A percentile compares a stretch with the other conserved stretches of the same genome.
These are phyloP conservation scores for Girardinichthys multiradiatus DNA, from an alignment of 2,113 vertebrate species.

Conservation along the genomic window DNA sequence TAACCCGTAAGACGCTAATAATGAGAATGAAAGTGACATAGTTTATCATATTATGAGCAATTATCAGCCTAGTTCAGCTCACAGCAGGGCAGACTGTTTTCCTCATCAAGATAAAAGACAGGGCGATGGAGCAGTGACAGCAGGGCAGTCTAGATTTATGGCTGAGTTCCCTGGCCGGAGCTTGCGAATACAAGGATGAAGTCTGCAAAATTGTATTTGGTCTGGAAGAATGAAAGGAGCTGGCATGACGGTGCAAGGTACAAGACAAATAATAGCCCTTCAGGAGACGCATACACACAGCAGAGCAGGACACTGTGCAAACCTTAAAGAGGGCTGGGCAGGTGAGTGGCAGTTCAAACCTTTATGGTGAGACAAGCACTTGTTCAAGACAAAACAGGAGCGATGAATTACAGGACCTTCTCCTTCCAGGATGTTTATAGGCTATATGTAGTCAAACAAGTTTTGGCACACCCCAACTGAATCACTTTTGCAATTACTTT, in stretches of 20 bases:
- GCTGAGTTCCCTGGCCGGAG: constrained; percentile 33
- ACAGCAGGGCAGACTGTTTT: constrained; percentile 29
- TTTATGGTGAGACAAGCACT: constrained; percentile 1
- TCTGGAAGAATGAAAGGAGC: constrained; percentile 37
- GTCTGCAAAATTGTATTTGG: constrained; percentile 18
- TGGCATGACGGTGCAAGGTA: constrained; percentile 52
- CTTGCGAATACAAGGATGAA: constrained; percentile 21
- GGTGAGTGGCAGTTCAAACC: constrained; percentile 9
- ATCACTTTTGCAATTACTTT: too few relatives aligned
- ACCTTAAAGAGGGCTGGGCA: constrained; percentile 4
- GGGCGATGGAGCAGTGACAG: constrained; percentile 28
- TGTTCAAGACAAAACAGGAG: neutral
- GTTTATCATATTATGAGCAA: constrained; percentile 44
- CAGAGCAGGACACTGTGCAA: neutral
- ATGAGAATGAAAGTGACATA: constrained; percentile 51
- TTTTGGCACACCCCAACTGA: too few relatives aligned
- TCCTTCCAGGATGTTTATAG: neutral
- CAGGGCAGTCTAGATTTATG: constrained; percentile 2
- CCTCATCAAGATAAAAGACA: constrained; percentile 34
- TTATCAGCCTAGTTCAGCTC: constrained; percentile 21
- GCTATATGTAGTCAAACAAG: neutral
- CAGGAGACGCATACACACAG: constrained; percentile 29
- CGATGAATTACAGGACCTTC: neutral
- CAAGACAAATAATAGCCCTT: constrained; percentile 41
- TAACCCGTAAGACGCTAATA: constrained; percentile 51